Evolutionary conservation across 2,888 invertebrate species (phyloP), one percentile per base, ranked within the genome.

Genomic region (Phorcus lineatus): DNA sequence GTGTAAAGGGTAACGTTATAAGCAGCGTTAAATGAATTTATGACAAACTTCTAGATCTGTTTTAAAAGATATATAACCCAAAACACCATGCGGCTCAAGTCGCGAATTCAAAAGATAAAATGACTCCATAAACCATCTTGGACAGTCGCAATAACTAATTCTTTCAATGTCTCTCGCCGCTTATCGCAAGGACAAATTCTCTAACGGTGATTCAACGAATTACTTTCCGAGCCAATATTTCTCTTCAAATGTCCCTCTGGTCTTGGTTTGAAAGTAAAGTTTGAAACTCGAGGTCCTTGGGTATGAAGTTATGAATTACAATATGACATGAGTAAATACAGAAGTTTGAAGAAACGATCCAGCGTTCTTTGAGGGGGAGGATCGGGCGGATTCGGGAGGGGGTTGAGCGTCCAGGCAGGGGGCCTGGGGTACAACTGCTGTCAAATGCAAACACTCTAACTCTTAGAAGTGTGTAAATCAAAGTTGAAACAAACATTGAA

Each of bases 241-340:
- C 62, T 62, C 22, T 62, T 62, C 28, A 62, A 62, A 28, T 62
- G 62, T 13, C 28, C 24, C 13, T 28, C 16, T 24, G 24, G 16
- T 13, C 47, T 47, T 47, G 4, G 47, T 4, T 47, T 47, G 4
- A 13, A 47, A 47, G 11, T 16, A 24, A 62, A 62, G 24, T 24
- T 16, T 28, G 24, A 17, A 62, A 62, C 2, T 28, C 16, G 28
- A 17, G 62, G 62, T 22, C 62, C 28, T n/a, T 24, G 11, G 62
- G 62, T 62, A 62, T 62, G 62, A 62, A 62, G 24, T 62, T 62
- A 62, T 62, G 62, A 62, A 62, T 62, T 62, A 62, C 28, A 62
- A 62, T 62, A 62, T 62, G 62, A 62, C 62, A 62, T 24, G 62
- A n/a, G 62, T 28, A 16, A 28, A 17, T 62, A 28, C 28, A 62